Percentiles rank a stretch among this genome's conserved stretches.
These are phyloP conservation scores for Siniperca scherzeri DNA, from an alignment of 2,797 vertebrate species.

Conservation along the genomic window DNA sequence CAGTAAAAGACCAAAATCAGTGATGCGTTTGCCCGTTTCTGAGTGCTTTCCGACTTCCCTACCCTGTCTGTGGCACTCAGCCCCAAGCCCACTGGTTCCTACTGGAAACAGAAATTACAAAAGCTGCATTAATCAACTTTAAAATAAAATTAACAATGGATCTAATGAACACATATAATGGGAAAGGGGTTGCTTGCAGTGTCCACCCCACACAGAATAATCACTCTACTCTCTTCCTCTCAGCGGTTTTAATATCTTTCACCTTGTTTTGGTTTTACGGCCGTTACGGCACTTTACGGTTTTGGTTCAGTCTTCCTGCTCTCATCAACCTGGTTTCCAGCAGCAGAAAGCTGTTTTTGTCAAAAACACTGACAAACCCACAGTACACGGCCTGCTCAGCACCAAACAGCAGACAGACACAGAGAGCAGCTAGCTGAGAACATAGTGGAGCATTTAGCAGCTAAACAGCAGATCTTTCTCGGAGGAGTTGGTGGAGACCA, in stretches of 20 bases:
- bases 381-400: background rate
- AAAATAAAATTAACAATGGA: too few species aligned
- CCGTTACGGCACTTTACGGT: too few species aligned
- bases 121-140: background rate
- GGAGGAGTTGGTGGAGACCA: background rate
- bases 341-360: too few species aligned
- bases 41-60: background rate
- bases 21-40: background rate
- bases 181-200: background rate
- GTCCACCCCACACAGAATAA: background rate
- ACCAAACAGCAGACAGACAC: too few species aligned
- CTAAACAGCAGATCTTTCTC: background rate
- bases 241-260: too few species aligned
- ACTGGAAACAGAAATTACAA: background rate
- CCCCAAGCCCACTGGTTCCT: background rate
- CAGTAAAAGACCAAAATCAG: constrained; percentile 3
- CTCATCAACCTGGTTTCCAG: too few species aligned
- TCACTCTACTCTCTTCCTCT: background rate
- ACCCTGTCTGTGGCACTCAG: background rate
- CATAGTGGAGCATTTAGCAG: background rate
- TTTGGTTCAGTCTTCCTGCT: too few species aligned
- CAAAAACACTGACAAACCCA: too few species aligned
- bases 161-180: background rate
- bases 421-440: too few species aligned
- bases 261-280: too few species aligned